Percentiles rank a stretch among this genome's conserved stretches.
Conservation (phyloP, 2,113 vertebrate species). For the Xerus inauris region DNA sequence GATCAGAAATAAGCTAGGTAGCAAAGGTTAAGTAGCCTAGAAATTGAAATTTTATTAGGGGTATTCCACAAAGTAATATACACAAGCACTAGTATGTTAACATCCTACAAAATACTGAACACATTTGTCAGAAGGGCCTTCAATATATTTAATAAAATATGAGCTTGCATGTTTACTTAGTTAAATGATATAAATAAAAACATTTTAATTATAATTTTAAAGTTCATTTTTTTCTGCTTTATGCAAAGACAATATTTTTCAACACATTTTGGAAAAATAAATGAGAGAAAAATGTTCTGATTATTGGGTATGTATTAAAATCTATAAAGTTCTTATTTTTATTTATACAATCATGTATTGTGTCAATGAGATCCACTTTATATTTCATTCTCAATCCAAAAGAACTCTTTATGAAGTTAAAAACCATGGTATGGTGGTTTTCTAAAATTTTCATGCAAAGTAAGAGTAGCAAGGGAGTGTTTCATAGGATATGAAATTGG, state of each 20-base stretch:
- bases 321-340: constrained; percentile 6
- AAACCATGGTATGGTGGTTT: not conserved
- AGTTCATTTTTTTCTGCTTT: constrained; percentile 2
- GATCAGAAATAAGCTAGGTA: constrained; percentile 35
- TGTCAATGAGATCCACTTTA: constrained; percentile 45
- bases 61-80: not conserved
- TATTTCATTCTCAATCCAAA: not conserved
- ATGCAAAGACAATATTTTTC: not conserved
- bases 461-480: constrained; percentile 25
- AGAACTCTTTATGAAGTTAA: not conserved
- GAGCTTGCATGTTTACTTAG: not conserved
- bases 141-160: not conserved
- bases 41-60: constrained; percentile 17
- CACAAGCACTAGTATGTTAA: not conserved
- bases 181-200: constrained; percentile 37
- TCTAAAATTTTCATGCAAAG: constrained; percentile 35
- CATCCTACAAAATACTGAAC: not conserved
- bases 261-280: not conserved
- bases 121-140: not conserved
- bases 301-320: not conserved
- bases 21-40: constrained; percentile 31
- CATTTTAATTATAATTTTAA: constrained; percentile 43
- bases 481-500: constrained; percentile 50
- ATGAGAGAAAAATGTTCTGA: not conserved
- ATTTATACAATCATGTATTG: not conserved